Conservation (phyloP, 2,888 invertebrate genomes). For the Nemoura dubitans region DNA sequence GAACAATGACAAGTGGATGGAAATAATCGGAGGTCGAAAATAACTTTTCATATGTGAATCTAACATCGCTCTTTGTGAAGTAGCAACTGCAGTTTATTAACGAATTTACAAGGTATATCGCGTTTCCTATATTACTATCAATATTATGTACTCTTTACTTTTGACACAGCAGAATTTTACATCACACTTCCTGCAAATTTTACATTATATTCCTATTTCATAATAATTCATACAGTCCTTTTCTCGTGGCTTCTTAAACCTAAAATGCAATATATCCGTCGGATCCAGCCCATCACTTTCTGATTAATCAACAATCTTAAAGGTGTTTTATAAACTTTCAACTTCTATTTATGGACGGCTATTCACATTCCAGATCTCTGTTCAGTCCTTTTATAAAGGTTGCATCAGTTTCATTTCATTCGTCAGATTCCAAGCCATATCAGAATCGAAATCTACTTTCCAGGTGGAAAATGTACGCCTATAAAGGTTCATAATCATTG, state of each 20-base stretch:
- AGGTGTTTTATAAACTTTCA: not conserved
- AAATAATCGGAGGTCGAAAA: no score
- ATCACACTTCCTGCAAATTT: not conserved
- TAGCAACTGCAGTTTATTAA: conserved; percentile 7
- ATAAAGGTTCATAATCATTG: not conserved
- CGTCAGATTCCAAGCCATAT: not conserved
- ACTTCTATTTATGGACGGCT: not conserved
- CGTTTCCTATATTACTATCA: not conserved
- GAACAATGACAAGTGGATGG: no score
- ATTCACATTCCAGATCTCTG: not conserved
- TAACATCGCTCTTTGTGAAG: not conserved
- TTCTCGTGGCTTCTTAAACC: no score
- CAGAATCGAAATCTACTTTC: not conserved
- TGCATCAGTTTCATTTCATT: not conserved
- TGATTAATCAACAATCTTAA: not conserved
- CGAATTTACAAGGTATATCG: not conserved
- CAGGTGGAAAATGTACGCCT: not conserved
- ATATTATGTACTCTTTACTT: not conserved
- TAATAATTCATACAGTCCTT: not conserved
- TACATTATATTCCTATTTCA: not conserved
- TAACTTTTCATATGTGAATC: no score
- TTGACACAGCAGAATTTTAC: not conserved
- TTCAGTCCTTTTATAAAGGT: not conserved
- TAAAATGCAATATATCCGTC: no score
- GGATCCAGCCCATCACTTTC: not conserved